Conservation (phyloP, 2,888 invertebrate genomes). For the Drosophila paranaensis region DNA sequence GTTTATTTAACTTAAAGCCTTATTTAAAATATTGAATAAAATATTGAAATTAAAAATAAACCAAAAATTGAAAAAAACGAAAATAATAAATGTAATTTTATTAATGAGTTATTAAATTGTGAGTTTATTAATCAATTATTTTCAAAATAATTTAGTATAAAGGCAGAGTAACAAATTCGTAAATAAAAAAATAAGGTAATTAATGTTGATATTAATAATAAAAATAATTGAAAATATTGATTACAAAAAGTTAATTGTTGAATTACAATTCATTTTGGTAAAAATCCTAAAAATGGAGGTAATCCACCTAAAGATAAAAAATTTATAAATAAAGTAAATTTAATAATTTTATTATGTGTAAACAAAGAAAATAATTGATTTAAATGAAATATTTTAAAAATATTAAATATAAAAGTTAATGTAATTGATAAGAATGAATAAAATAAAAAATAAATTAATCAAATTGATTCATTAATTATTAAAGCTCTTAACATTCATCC, state of each 20-base stretch:
- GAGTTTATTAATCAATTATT: neutral
- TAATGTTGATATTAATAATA: slow-evolving; percentile 86
- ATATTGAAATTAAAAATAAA: neutral
- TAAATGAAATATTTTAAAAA: slow-evolving; percentile 85
- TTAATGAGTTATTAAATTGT: neutral
- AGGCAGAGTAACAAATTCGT: slow-evolving; percentile 70
- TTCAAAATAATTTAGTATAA: neutral
- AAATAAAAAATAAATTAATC: slow-evolving; percentile 85
- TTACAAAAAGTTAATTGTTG: slow-evolving; percentile 85
- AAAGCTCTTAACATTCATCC: slow-evolving; percentile 86
- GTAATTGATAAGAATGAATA: slow-evolving; percentile 85
- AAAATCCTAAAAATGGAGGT: slow-evolving; percentile 88
- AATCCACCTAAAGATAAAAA: slow-evolving; percentile 87
- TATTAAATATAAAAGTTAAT: slow-evolving; percentile 85
- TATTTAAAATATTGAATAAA: neutral
- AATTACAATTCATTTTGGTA: slow-evolving; percentile 87
- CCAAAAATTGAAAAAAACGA: neutral
- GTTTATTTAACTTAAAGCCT: slow-evolving; percentile 2
- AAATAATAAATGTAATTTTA: neutral
- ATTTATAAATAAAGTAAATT: slow-evolving; percentile 78
- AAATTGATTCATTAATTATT: slow-evolving; percentile 85
- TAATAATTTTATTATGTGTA: neutral
- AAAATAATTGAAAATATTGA: slow-evolving; percentile 84
- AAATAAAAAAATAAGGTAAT: slow-evolving; percentile 86
- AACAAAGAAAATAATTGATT: slow-evolving; percentile 62